Base-by-base conservation (phyloP, 2,888 invertebrate genomes). In the Scaptodrosophila latifasciaeformis region DNA sequence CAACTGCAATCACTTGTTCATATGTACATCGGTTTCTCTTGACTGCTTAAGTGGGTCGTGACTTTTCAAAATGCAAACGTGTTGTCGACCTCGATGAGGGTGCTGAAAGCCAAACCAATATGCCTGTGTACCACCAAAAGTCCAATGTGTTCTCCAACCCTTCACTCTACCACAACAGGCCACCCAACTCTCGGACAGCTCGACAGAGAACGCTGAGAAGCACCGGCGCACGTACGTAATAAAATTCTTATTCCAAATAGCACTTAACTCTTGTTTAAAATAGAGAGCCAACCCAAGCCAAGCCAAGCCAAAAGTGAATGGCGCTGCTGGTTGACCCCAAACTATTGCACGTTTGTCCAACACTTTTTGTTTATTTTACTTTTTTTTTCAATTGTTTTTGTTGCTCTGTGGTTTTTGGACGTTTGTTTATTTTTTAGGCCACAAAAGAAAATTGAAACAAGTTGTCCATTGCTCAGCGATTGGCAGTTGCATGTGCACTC, bases 261-360 rank as follows among this genome's bases (percentile, higher is more conserved):
- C 74, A 74, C 74, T 75, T 76, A 79, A 76, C 76, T 75, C 74
- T 75, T 77, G 72, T 75, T 79, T 75, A 67, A 79, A 75, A 72
- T n/a, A n/a, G n/a, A n/a, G n/a, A n/a, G n/a, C n/a, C n/a, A n/a
- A n/a, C n/a, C n/a, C n/a, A n/a, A n/a, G n/a, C n/a, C n/a, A n/a
- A n/a, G n/a, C n/a, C 79, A 74, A 76, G 76, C 74, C 79, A 75
- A 75, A 75, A 75, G 75, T 75, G 75, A 75, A 75, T 75, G 75
- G 75, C 70, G 18, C 45, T 31, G 45, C n/a, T 34, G 45, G 30
- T 34, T 72, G 71, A 72, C 71, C 71, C 71, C 71, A 72, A 72
- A 77, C 71, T 78, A 74, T 77, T 72, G 71, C 71, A 72, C 71
- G 71, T 72, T 72, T 70, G 70, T 70, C 70, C 75, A 72, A 72